A percentile compares a stretch with the other conserved stretches of the same genome.
Conservation (phyloP, 2,797 vertebrate species). For the Pseudopleuronectes americanus region DNA sequence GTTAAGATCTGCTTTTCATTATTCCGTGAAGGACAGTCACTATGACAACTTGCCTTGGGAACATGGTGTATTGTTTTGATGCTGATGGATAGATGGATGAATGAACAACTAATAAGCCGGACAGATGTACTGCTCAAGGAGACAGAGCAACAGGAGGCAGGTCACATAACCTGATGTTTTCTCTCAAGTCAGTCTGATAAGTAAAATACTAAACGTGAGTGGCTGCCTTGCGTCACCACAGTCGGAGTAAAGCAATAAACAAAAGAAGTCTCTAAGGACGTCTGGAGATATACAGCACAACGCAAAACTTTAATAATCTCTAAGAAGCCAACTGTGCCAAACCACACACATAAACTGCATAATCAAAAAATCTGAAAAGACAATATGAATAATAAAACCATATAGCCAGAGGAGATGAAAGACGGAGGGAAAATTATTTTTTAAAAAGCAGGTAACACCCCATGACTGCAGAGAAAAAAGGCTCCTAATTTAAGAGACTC, state of each 20-base stretch:
- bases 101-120: slow-evolving; percentile 46
- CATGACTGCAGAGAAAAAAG: slow-evolving; percentile 21
- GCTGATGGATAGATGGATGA: slow-evolving; percentile 42
- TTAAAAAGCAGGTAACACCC: background rate
- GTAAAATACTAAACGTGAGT: slow-evolving; percentile 14
- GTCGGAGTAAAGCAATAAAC: slow-evolving; percentile 8
- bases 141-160: slow-evolving; percentile 32
- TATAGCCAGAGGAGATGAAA: slow-evolving; percentile 4
- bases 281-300: background rate
- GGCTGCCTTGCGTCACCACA: background rate
- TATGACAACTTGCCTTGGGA: slow-evolving; percentile 71
- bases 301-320: slow-evolving; percentile 1
- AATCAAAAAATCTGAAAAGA: background rate
- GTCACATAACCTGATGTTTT: slow-evolving; percentile 26
- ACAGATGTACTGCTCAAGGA: slow-evolving; percentile 44
- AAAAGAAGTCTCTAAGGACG: slow-evolving; percentile 1
- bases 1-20: slow-evolving; percentile 64
- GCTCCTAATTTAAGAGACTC: slow-evolving; percentile 7
- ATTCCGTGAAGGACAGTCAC: slow-evolving; percentile 64
- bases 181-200: slow-evolving; percentile 22
- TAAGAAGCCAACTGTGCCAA: background rate
- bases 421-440: background rate
- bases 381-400: slow-evolving; percentile 8
- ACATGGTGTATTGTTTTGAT: slow-evolving; percentile 59
- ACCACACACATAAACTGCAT: background rate